phyloP scores from a whole-genome alignment of 2,797 vertebrate species.

The Chromis chromis region DNA sequence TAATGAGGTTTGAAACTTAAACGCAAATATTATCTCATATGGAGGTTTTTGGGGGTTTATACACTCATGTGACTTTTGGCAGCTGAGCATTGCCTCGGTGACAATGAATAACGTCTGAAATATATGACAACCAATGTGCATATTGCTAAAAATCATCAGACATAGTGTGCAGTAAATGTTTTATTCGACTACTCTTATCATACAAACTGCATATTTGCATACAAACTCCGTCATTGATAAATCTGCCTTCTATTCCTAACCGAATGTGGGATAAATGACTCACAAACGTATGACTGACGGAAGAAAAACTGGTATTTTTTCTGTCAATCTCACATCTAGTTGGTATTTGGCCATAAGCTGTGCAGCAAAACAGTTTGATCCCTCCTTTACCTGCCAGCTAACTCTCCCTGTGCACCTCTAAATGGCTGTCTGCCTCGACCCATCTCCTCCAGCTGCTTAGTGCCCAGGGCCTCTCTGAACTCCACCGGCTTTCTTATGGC shows the following conservation, averaged over 20 bases:
- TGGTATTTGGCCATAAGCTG: conserved; percentile 35
- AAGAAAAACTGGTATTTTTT: conserved; percentile 4
- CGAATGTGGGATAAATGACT: conserved; percentile 3
- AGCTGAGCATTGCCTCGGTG: neutral
- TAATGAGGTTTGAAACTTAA: conserved; percentile 17
- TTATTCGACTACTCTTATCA: neutral
- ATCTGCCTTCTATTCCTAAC: neutral
- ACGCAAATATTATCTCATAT: conserved; percentile 15
- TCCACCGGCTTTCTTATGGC: conserved; percentile 31
- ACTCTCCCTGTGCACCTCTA: conserved; percentile 36
- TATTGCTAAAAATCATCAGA: neutral
- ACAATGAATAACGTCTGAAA: neutral
- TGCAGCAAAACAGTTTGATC: conserved; percentile 32
- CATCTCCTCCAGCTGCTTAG: conserved; percentile 45
- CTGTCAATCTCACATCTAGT: conserved; percentile 27
- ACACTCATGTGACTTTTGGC: neutral
- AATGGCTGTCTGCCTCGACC: conserved; percentile 50
- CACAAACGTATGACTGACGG: neutral
- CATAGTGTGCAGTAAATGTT: neutral
- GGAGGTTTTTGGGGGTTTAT: conserved; percentile 5
- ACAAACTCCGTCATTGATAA: neutral
- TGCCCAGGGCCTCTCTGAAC: conserved; percentile 45
- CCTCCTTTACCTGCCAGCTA: conserved; percentile 36
- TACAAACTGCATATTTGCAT: neutral
- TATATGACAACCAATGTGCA: neutral